Conservation (phyloP, 2,888 invertebrate species). For the Esperia sulphurella region DNA sequence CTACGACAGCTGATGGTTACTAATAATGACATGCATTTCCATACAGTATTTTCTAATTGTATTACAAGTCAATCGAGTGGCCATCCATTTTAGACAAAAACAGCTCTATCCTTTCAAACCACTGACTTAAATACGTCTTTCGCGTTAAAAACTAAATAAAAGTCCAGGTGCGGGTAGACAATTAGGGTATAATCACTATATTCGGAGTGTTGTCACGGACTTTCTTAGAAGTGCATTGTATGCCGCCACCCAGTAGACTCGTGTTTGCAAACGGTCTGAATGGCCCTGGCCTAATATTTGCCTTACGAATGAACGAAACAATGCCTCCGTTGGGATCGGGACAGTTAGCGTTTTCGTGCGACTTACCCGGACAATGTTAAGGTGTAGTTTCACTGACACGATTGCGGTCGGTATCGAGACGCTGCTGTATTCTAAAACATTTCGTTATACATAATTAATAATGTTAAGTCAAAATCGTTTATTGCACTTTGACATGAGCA, state of each 20-base stretch:
- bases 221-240: slow-evolving; percentile 67
- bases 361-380: slow-evolving; percentile 50
- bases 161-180: slow-evolving; percentile 66
- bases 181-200: slow-evolving; percentile 74
- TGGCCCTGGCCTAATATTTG: slow-evolving; percentile 72
- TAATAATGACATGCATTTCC: slow-evolving; percentile 18
- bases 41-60: slow-evolving; percentile 44
- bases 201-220: slow-evolving; percentile 74
- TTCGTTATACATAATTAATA: no score
- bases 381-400: slow-evolving; percentile 25
- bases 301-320: slow-evolving; percentile 74
- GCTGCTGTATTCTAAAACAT: no score
- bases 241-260: slow-evolving; percentile 66
- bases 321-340: slow-evolving; percentile 65
- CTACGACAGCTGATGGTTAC: slow-evolving; percentile 1
- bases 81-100: slow-evolving; percentile 51
- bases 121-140: slow-evolving; percentile 58
- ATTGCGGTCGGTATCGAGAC: background rate
- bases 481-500: no score
- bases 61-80: slow-evolving; percentile 43
- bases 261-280: slow-evolving; percentile 74
- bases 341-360: slow-evolving; percentile 66
- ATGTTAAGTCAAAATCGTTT: no score
- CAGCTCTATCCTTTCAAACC: slow-evolving; percentile 31
- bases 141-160: slow-evolving; percentile 64